These are phyloP conservation scores for Chroicocephalus ridibundus DNA, from an alignment of 2,113 vertebrate genomes.

Conservation along the genomic window DNA sequence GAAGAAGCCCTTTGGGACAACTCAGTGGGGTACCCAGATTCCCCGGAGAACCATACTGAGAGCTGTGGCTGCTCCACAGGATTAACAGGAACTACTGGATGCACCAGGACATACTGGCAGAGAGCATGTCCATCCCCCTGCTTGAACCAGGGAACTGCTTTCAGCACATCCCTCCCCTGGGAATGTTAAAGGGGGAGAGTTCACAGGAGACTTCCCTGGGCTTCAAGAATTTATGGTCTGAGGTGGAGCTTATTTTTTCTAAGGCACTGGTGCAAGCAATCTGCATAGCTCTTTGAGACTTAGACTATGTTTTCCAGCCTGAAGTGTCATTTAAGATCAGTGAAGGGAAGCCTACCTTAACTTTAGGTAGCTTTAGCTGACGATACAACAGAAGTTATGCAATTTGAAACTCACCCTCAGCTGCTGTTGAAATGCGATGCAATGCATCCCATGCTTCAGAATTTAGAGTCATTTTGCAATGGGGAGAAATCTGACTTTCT, in stretches of 20 bases:
- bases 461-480: background rate
- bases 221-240: background rate
- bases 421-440: background rate
- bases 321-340: background rate
- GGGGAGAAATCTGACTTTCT: background rate
- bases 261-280: background rate
- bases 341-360: background rate
- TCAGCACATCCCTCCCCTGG: background rate
- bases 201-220: background rate
- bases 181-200: background rate
- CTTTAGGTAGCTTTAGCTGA: background rate
- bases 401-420: rapidly evolving
- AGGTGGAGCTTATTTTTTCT: background rate
- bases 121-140: background rate
- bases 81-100: background rate
- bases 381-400: background rate
- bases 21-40: background rate
- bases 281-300: background rate
- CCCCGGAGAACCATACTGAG: background rate
- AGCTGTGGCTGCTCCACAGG: background rate
- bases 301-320: background rate
- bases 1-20: background rate
- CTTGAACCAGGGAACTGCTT: background rate
- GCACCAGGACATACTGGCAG: background rate
- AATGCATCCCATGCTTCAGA: background rate